Base-by-base conservation (phyloP, 2,888 invertebrate species). In the Acleris cristana region DNA sequence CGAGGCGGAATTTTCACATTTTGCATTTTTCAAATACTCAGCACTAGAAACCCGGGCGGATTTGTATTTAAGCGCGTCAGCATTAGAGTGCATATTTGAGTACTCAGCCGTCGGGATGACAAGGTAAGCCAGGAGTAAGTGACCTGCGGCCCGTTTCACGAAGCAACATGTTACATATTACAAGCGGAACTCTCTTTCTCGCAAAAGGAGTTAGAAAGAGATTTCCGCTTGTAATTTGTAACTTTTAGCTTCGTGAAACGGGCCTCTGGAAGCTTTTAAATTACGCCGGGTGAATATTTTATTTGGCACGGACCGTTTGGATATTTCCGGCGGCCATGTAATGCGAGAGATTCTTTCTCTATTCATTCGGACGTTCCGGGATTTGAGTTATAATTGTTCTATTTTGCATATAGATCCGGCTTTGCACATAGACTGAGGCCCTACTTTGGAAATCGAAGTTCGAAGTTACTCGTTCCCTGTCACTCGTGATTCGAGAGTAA, bases 211-310 rank as follows among this genome's bases (percentile, higher is more conserved):
- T n/a, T n/a, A n/a, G n/a, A n/a, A n/a, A n/a, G n/a, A n/a, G n/a
- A n/a, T n/a, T n/a, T n/a, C n/a, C n/a, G n/a, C n/a, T n/a, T n/a
- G n/a, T n/a, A n/a, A n/a, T n/a, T n/a, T n/a, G n/a, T n/a, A n/a
- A n/a, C n/a, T n/a, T n/a, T n/a, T n/a, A n/a, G n/a, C n/a, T n/a
- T n/a, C n/a, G n/a, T n/a, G n/a, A n/a, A n/a, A n/a, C n/a, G n/a
- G n/a, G n/a, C n/a, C n/a, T n/a, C n/a, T 80, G 82, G 82, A 86
- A 86, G 82, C 83, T 84, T 86, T 86, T 81, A 85, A 87, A 86
- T 86, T 84, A 86, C 82, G 81, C 73, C 73, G 75, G 75, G 73
- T 83, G 86, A 87, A 88, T 87, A 87, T 86, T 88, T 88, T 84
- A 88, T 86, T 82, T 77, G 63, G 57, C 65, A 60, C 54, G 48